Conservation (phyloP, 2,113 vertebrate genomes). For the Xiphophorus maculatus region DNA sequence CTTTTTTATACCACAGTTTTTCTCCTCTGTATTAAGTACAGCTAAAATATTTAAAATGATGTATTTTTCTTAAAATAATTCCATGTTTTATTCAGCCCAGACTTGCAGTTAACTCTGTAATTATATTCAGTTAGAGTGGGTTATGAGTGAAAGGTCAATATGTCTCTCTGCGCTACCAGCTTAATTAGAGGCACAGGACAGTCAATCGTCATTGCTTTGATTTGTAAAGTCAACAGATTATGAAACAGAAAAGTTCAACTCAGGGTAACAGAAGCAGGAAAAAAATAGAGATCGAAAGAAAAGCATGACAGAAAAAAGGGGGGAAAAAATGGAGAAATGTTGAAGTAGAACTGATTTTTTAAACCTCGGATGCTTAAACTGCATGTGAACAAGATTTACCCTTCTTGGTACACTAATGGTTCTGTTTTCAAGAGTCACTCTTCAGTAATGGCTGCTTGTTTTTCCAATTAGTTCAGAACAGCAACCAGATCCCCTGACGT, state of each 20-base stretch:
- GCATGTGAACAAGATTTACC: background rate
- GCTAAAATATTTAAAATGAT: background rate
- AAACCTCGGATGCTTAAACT: background rate
- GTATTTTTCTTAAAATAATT: background rate
- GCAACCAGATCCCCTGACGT: constrained; percentile 43
- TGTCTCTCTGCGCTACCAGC: background rate
- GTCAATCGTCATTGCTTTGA: constrained; percentile 15
- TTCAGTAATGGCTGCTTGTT: constrained; percentile 36
- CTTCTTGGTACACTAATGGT: constrained; percentile 31
- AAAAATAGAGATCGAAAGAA: background rate
- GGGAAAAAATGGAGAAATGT: background rate
- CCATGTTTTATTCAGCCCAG: background rate
- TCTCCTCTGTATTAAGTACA: background rate
- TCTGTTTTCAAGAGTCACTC: constrained; percentile 52
- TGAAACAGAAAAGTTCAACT: background rate
- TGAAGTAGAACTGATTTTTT: background rate
- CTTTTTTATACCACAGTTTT: background rate
- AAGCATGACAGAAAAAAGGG: background rate
- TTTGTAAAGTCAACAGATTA: constrained; percentile 33
- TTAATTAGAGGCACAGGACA: constrained; percentile 7
- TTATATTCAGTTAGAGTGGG: background rate
- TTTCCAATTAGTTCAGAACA: constrained; percentile 52
- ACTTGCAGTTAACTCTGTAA: constrained; percentile 5
- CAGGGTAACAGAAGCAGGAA: background rate
- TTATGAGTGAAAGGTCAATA: constrained; percentile 4